Base-by-base conservation (phyloP, 2,888 invertebrate genomes). In the Caenorhabditis zanzibari region DNA sequence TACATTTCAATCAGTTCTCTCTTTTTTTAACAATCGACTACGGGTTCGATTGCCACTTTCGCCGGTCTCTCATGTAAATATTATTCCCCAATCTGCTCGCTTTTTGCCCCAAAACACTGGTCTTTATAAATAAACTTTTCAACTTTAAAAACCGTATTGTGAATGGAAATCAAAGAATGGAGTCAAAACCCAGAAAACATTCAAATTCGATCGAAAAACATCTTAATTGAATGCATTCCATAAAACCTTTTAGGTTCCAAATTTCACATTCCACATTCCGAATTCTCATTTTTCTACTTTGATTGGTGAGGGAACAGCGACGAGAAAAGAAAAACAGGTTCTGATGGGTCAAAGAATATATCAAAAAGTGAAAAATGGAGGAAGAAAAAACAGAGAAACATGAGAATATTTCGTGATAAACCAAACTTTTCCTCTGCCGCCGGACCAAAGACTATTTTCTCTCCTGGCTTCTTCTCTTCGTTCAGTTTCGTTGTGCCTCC, bases 11-110 rank as follows among this genome's bases (percentile, higher is more conserved):
- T 32, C 32, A 32, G 32, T 38, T 38, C n/a, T 19, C 44, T n/a
- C 16, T 32, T 12, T 22, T 32, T 77, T 71, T 49, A 76, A 76
- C 76, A 76, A 76, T 76, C 76, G 76, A 68, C 24, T 68, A 76
- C 77, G 77, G 77, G 77, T 77, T 77, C 77, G 69, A 71, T 71
- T 77, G 77, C 61, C 59, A 47, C 9, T 59, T 63, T 76, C 35
- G 59, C 71, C 77, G 77, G 77, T 77, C 77, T 77, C 71, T 61
- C 28, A 16, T 63, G 63, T 63, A 47, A 69, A 69, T 77, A 77
- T 69, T 19, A 19, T n/a, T 16, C 54, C 52, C 41, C 63, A 44
- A 56, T 54, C 44, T 41, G 59, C 58, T 76, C 47, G 58, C 49
- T 58, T 75, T 69, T 61, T 35, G 38, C 49, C 16, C 35, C 32